Evolutionary conservation across 2,888 invertebrate genomes (phyloP).

Genomic region (Lottia scabra): DNA sequence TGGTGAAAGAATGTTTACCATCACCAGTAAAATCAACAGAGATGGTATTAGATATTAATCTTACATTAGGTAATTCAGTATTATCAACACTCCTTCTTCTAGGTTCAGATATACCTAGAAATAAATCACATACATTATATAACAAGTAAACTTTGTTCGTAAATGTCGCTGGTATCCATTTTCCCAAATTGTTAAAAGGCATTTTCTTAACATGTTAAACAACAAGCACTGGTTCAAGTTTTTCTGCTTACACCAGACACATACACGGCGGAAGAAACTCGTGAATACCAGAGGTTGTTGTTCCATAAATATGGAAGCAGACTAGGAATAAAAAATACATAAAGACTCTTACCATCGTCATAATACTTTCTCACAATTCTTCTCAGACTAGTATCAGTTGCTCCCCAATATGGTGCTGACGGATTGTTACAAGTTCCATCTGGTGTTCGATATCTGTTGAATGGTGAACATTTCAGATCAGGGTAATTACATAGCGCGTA

Average conservation of each 20-base stretch:
- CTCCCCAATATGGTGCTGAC: background rate
- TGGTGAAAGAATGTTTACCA: background rate
- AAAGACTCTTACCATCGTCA: background rate
- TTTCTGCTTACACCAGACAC: too few species aligned
- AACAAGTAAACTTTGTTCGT: too few species aligned
- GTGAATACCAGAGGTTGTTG: too few species aligned
- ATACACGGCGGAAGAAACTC: too few species aligned
- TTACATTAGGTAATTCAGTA: background rate
- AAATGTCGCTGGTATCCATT: too few species aligned
- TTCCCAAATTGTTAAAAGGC: too few species aligned
- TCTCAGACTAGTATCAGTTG: background rate
- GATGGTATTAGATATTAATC: background rate
- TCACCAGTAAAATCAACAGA: background rate
- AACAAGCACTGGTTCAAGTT: too few species aligned
- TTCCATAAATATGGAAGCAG: too few species aligned
- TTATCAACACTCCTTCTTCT: background rate
- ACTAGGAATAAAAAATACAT: too few species aligned
- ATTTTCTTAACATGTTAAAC: too few species aligned
- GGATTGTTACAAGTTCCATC: background rate
- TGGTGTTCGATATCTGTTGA: background rate
- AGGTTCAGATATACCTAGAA: background rate
- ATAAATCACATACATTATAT: background rate
- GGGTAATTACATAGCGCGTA: background rate
- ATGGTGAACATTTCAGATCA: background rate
- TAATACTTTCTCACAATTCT: background rate